These are phyloP conservation scores for Macrotrachela quadricornifera DNA, from an alignment of 1,140 invertebrate species.

Conservation along the genomic window DNA sequence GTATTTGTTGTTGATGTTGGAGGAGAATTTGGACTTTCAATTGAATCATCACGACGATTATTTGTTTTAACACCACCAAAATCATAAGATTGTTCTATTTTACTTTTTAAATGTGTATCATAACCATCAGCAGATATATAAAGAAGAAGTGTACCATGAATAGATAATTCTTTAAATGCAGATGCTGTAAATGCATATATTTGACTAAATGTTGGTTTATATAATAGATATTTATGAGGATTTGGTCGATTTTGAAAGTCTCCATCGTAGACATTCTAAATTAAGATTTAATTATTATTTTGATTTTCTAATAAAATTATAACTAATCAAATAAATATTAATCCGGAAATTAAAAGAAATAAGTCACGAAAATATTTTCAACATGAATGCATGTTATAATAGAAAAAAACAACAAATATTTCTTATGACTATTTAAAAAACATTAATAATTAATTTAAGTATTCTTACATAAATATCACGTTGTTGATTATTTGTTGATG, in stretches of 20 bases:
- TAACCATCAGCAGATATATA: conserved; percentile 65
- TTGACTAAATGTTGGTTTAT: conserved; percentile 79
- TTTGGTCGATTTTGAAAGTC: conserved; percentile 49
- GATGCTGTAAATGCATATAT: conserved; percentile 76
- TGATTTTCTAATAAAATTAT: too few relatives aligned
- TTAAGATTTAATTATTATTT: background rate
- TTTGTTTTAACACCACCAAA: conserved; percentile 69
- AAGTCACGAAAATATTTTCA: too few relatives aligned
- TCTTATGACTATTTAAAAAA: too few relatives aligned
- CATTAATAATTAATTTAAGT: background rate
- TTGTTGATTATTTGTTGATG: background rate
- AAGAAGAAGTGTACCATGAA: conserved; percentile 64
- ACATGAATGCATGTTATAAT: too few relatives aligned
- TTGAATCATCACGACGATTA: conserved; percentile 42
- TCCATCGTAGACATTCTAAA: conserved; percentile 1
- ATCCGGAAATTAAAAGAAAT: too few relatives aligned
- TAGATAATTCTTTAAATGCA: conserved; percentile 73
- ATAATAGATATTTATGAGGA: conserved; percentile 86
- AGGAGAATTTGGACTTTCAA: background rate
- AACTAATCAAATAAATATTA: too few relatives aligned
- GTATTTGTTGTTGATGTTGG: background rate
- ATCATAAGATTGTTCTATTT: conserved; percentile 55
- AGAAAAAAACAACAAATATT: too few relatives aligned
- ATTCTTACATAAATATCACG: background rate
- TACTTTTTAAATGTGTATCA: background rate